Evolutionary conservation across 2,888 invertebrate species (phyloP).

Genomic region (Macaria notata): DNA sequence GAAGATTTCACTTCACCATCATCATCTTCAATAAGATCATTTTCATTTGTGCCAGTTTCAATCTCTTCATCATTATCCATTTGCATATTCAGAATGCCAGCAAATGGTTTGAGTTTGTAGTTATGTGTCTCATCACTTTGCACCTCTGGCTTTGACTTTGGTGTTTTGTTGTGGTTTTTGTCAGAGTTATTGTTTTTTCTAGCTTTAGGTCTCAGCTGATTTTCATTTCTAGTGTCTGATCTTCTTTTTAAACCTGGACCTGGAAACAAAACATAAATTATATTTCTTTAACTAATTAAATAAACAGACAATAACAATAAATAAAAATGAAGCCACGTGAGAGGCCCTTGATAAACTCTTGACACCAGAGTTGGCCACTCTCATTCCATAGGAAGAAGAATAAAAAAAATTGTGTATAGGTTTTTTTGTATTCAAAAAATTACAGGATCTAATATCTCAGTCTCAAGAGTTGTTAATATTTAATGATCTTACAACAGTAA

Average conservation of each 20-base stretch:
- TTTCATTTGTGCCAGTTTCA: constrained; percentile 22
- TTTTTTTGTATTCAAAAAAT: no score
- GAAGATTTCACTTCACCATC: constrained; percentile 35
- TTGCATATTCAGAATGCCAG: constrained; percentile 67
- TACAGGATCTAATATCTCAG: no score
- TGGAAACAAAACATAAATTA: constrained; percentile 17
- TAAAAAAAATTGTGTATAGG: no score
- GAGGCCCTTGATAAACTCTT: no score
- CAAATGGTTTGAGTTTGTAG: constrained; percentile 70
- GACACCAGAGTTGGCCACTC: no score
- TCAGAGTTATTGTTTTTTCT: constrained; percentile 21
- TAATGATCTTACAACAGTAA: neutral
- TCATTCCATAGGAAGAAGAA: no score
- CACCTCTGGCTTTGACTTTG: constrained; percentile 39
- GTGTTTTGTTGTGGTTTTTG: constrained; percentile 19
- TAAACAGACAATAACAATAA: constrained; percentile 1
- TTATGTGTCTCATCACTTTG: constrained; percentile 42
- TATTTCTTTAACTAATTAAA: neutral
- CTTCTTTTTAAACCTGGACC: constrained; percentile 35
- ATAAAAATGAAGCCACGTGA: no score
- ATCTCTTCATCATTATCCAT: constrained; percentile 45
- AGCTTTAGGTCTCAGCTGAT: constrained; percentile 25
- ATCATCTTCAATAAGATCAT: constrained; percentile 62
- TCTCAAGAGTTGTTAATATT: no score
- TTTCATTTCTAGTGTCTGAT: constrained; percentile 31